Conservation (phyloP, 2,113 vertebrate species). For the Tragelaphus scriptus region DNA sequence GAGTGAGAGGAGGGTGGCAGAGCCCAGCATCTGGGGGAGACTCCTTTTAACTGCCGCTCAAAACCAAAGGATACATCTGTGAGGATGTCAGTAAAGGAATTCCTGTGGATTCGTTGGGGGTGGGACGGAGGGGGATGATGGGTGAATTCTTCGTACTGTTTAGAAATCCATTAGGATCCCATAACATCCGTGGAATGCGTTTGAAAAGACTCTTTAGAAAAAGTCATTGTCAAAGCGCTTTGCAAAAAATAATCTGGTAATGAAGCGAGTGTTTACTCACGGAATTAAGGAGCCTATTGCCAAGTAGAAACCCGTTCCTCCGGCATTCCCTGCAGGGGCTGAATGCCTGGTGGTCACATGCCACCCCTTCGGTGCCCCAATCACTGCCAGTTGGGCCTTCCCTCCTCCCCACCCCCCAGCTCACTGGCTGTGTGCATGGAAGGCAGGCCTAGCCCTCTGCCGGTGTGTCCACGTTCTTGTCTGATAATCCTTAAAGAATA, state of each 20-base stretch:
- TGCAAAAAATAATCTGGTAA: neutral
- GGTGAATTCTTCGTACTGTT: neutral
- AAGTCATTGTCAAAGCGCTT: neutral
- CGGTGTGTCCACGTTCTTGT: too few species aligned
- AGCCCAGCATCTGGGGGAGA: neutral
- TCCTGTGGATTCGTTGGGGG: neutral
- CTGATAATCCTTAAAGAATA: neutral
- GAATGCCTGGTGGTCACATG: neutral
- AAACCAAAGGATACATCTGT: neutral
- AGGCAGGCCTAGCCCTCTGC: neutral
- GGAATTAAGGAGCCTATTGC: neutral
- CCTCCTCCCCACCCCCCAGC: neutral
- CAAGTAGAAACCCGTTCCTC: neutral
- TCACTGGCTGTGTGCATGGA: neutral
- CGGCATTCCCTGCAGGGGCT: neutral
- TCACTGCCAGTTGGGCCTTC: neutral
- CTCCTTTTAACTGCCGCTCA: rapidly evolving
- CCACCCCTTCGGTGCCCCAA: neutral
- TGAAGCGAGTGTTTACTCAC: neutral
- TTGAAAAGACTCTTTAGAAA: neutral
- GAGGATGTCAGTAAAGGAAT: neutral
- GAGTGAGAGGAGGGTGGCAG: neutral
- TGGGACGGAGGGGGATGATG: neutral
- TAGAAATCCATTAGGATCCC: neutral
- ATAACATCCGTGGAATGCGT: neutral